Evolutionary conservation across 2,888 invertebrate species (phyloP), one percentile per base, ranked within the genome.

Genomic region (Macrophya alboannulata): DNA sequence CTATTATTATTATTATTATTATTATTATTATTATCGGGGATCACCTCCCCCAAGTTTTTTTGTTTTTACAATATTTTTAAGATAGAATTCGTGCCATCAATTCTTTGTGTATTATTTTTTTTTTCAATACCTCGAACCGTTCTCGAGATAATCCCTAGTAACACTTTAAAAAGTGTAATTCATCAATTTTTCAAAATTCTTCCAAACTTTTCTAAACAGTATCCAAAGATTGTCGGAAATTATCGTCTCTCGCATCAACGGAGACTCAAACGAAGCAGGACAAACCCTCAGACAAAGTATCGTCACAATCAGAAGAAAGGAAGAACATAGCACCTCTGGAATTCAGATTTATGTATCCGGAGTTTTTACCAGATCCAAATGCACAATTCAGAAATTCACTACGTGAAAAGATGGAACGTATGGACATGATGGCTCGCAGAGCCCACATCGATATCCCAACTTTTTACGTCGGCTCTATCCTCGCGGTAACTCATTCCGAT

Each of bases 381-480:
- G 94, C 96, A 1, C 94, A 96, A 90, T 96, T 96, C 94, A 95
- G 99, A 86, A 98, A 99, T 94, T 92, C 94, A 12, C 93, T 98
- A 0, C 94, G 97, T 85, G 99, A 99, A 92, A 97, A 97, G 92
- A 94, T 99, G 21, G 99, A 99, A 92, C 95, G 99, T 86, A 94
- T 95, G 87, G 99, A 99, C 92, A 99, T 99, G 99, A 92, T 99
- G 48, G 96, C 96, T 86, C 95, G 99, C 86, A 95, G 99, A 89
- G 94, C 94, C 82, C 95, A 97, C 87, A 95, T 99, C 87, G 97
- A 98, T 92, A 97, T 99, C 88, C 99, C 99, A 0, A 99, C 99
- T 93, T 99, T 99, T 95, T 99, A 99, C 95, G 99, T 99, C 90
- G 99, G 99, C 17, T 97, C 98, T 45, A 96, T 99, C 86, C 89